Conservation (phyloP, 2,113 vertebrate species). For the Puntigrus tetrazona region DNA sequence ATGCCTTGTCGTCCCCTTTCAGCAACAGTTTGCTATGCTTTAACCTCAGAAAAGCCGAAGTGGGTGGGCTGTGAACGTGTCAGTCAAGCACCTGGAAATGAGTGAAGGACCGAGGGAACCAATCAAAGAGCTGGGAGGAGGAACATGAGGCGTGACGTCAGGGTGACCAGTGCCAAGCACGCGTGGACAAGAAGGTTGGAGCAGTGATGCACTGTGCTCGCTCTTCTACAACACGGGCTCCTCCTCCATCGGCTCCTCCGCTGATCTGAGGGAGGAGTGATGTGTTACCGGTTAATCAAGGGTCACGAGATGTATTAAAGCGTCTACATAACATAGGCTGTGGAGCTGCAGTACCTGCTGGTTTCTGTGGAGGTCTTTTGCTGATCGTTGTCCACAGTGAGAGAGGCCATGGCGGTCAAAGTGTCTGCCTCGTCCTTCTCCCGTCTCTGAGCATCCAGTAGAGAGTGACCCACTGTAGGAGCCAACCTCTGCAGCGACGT, state of each 20-base stretch:
- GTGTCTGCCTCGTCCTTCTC: constrained; percentile 83
- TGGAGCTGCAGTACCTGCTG: constrained; percentile 48
- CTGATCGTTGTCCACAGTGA: constrained; percentile 81
- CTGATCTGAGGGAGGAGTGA: constrained; percentile 63
- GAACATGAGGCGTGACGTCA: constrained; percentile 45
- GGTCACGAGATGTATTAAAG: no score
- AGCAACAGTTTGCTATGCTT: constrained; percentile 24
- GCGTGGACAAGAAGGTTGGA: constrained; percentile 58
- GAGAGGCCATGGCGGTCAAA: constrained; percentile 83
- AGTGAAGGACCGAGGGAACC: constrained; percentile 48
- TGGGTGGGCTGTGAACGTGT: constrained; percentile 30
- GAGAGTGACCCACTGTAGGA: constrained; percentile 72
- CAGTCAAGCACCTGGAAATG: constrained; percentile 47
- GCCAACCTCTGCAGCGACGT: constrained; percentile 74
- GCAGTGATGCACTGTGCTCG: constrained; percentile 53
- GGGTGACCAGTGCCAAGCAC: constrained; percentile 53
- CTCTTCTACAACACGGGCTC: constrained; percentile 80
- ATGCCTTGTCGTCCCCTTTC: neutral
- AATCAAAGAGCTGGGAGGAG: constrained; percentile 41
- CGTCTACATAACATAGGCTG: neutral
- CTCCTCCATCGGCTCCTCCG: constrained; percentile 86
- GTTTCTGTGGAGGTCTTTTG: constrained; percentile 57
- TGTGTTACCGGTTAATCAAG: neutral
- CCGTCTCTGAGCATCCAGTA: constrained; percentile 79
- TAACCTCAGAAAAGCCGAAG: constrained; percentile 40